phyloP scores from a whole-genome alignment of 2,888 invertebrate genomes.

The Ectemnius lituratus region DNA sequence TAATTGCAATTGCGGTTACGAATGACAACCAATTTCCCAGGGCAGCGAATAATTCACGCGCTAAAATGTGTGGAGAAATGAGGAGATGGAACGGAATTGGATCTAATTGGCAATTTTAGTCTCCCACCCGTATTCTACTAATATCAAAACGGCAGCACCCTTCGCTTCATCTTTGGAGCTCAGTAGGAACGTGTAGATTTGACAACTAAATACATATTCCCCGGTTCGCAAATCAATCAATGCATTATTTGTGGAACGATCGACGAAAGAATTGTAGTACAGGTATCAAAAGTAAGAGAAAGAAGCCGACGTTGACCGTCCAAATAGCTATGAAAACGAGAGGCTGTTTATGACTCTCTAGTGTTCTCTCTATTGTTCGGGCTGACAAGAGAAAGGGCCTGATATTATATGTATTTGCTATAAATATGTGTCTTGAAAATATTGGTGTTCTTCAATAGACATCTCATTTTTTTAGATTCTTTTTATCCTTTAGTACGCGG shows the following conservation, averaged over 20 bases:
- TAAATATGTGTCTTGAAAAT: constrained; percentile 73
- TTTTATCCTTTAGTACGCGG: constrained; percentile 52
- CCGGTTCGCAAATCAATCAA: constrained; percentile 4
- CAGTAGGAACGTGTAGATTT: constrained; percentile 39
- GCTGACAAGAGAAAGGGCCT: constrained; percentile 66
- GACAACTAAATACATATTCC: constrained; percentile 57
- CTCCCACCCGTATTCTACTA: constrained; percentile 17
- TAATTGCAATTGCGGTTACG: constrained; percentile 29
- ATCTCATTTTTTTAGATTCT: constrained; percentile 49
- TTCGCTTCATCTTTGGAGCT: constrained; percentile 56
- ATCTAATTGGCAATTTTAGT: constrained; percentile 16
- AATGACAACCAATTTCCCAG: constrained; percentile 21
- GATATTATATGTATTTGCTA: constrained; percentile 70
- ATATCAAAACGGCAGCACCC: constrained; percentile 50
- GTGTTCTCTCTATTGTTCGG: constrained; percentile 18
- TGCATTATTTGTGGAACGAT: too few species aligned
- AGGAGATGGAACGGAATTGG: constrained; percentile 22
- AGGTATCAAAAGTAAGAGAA: too few species aligned
- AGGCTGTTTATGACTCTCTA: too few species aligned
- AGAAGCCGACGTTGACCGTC: too few species aligned
- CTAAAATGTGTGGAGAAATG: constrained; percentile 11
- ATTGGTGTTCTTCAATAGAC: constrained; percentile 62
- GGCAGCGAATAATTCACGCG: constrained; percentile 10
- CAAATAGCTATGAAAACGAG: too few species aligned
- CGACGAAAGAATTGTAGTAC: too few species aligned